Evolutionary conservation across 2,888 invertebrate species (phyloP).

Genomic region (Tenthredo scrophulariae): DNA sequence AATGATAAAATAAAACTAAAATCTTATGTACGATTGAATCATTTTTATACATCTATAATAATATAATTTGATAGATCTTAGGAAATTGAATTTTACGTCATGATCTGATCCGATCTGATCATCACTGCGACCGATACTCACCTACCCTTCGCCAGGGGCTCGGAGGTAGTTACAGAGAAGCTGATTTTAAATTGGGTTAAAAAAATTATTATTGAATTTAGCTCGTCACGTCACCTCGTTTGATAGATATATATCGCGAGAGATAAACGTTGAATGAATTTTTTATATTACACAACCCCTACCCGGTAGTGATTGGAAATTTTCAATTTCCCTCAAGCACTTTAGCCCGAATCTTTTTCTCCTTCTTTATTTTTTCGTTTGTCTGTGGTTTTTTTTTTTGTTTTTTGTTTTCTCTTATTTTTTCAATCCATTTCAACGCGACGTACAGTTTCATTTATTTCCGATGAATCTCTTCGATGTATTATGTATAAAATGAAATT

Average conservation of each 20-base stretch:
- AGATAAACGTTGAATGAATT: conserved; percentile 11
- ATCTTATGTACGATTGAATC: not conserved
- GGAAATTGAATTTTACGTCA: conserved; percentile 4
- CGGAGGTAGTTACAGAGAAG: not conserved
- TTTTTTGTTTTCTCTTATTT: not conserved
- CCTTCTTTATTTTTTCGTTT: not conserved
- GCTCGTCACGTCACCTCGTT: conserved; percentile 2
- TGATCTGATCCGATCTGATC: not conserved
- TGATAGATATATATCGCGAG: not conserved
- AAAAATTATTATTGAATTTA: conserved; percentile 8
- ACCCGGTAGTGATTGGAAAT: not conserved
- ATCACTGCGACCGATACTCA: not conserved
- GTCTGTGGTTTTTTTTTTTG: not conserved
- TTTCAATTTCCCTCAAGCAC: conserved; percentile 6
- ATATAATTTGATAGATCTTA: not conserved
- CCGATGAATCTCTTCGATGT: not conserved
- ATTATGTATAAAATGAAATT: not conserved
- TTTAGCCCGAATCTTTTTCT: not conserved
- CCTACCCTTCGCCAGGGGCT: not conserved
- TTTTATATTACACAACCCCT: not conserved
- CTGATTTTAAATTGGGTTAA: not conserved
- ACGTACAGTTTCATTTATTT: not conserved
- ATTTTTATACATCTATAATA: not conserved
- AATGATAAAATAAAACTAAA: not conserved
- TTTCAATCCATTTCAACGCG: not conserved